phyloP scores from a whole-genome alignment of 2,888 invertebrate genomes.

The Melanchra persicariae region DNA sequence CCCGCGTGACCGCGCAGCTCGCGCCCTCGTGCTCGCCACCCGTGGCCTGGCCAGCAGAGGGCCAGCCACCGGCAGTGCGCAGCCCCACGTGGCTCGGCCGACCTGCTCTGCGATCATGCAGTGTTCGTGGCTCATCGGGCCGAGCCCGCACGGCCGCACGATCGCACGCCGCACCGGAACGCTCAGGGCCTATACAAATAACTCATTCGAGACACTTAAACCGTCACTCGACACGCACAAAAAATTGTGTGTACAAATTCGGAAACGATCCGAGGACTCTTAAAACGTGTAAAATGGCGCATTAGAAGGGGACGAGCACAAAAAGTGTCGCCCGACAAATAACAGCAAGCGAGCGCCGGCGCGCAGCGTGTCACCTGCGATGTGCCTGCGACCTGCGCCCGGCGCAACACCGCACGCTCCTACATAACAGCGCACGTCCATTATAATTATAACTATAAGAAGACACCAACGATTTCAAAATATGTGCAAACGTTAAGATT shows the following conservation, averaged over 20 bases:
- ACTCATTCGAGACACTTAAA: slow-evolving; percentile 85
- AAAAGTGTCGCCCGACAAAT: slow-evolving; percentile 59
- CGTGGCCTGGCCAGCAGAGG: slow-evolving; percentile 6
- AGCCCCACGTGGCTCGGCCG: slow-evolving; percentile 6
- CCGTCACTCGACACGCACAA: slow-evolving; percentile 82
- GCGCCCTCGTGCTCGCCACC: slow-evolving; percentile 15
- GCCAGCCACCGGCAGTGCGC: not conserved
- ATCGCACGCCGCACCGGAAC: slow-evolving; percentile 65
- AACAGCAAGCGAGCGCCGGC: slow-evolving; percentile 43
- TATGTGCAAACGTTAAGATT: not conserved
- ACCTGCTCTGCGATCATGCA: slow-evolving; percentile 25
- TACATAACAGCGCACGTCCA: not conserved
- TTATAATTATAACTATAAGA: no score
- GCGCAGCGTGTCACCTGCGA: slow-evolving; percentile 51
- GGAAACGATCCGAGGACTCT: slow-evolving; percentile 80
- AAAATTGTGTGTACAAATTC: slow-evolving; percentile 84
- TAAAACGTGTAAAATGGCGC: slow-evolving; percentile 84
- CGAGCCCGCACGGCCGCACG: slow-evolving; percentile 54
- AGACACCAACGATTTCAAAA: not conserved
- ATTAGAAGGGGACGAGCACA: slow-evolving; percentile 69
- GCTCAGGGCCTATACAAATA: slow-evolving; percentile 86
- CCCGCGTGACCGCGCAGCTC: not conserved
- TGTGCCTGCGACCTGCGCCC: slow-evolving; percentile 26
- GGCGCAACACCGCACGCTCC: not conserved
- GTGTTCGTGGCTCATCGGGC: slow-evolving; percentile 74